Conservation (phyloP, 2,888 invertebrate species). For the Myopa tessellatipennis region DNA sequence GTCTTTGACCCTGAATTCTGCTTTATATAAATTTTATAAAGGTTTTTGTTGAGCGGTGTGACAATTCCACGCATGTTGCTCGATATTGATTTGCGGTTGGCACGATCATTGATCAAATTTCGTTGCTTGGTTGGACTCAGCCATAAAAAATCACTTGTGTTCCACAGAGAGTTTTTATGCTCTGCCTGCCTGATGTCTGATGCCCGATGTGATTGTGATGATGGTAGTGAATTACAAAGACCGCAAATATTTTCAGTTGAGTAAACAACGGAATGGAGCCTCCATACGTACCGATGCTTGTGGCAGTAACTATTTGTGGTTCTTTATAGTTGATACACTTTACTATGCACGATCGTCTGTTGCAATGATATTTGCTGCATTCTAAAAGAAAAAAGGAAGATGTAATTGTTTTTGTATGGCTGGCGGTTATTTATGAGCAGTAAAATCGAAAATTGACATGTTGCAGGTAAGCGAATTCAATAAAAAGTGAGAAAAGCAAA, state of each 20-base stretch:
- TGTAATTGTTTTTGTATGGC: not conserved
- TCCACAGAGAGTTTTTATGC: not conserved
- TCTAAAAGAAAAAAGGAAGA: not conserved
- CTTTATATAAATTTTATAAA: conserved; percentile 7
- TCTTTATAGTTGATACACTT: conserved; percentile 12
- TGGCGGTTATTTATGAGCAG: conserved; percentile 15
- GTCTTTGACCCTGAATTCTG: conserved; percentile 19
- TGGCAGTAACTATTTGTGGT: conserved; percentile 29
- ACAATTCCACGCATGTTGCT: conserved; percentile 23
- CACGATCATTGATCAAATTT: conserved; percentile 27
- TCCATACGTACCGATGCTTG: not conserved
- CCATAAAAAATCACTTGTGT: not conserved
- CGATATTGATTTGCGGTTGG: conserved; percentile 29
- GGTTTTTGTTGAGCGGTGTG: conserved; percentile 10
- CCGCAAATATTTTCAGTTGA: conserved; percentile 34
- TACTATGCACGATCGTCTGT: not conserved
- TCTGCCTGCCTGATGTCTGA: not conserved
- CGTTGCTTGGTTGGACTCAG: not conserved
- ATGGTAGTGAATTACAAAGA: conserved; percentile 11
- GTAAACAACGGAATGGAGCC: conserved; percentile 23
- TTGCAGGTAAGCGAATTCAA: not conserved
- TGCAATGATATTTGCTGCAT: not conserved
- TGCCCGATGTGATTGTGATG: too few species aligned
- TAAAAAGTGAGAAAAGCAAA: not conserved
- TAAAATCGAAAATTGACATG: conserved; percentile 1